Conservation (phyloP, 2,113 vertebrate species). For the Microtus ochrogaster region DNA sequence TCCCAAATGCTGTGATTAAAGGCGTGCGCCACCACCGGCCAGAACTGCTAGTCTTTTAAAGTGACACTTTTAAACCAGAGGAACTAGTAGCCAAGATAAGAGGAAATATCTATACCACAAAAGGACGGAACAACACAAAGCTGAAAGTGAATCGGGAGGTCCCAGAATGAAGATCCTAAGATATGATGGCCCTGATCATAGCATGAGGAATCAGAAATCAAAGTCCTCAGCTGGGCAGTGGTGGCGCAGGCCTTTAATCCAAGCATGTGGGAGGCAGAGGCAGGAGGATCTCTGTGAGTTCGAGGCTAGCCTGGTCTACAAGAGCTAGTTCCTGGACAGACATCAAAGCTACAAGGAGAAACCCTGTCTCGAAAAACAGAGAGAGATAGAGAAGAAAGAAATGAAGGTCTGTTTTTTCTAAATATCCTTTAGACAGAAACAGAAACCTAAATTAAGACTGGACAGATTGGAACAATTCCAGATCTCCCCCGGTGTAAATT, state of each 20-base stretch:
- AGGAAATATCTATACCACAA: not conserved
- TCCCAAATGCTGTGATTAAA: not conserved
- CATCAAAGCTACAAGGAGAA: too few species aligned
- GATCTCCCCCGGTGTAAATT: not conserved
- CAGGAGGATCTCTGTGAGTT: too few species aligned
- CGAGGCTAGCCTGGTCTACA: too few species aligned
- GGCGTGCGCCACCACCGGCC: not conserved
- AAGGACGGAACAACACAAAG: not conserved
- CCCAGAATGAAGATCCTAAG: not conserved
- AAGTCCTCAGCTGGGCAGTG: too few species aligned
- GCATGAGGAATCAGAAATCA: not conserved
- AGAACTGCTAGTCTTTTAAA: not conserved
- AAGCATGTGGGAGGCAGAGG: too few species aligned
- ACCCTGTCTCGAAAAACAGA: too few species aligned
- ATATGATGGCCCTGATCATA: not conserved
- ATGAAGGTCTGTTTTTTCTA: not conserved
- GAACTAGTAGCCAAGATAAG: not conserved
- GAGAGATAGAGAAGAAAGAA: too few species aligned
- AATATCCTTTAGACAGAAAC: constrained; percentile 8
- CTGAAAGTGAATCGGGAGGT: not conserved
- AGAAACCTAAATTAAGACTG: not conserved
- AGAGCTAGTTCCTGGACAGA: too few species aligned
- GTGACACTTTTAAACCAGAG: constrained; percentile 1
- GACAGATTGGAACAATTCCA: not conserved
- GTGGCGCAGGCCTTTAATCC: too few species aligned